Percentiles rank a stretch among this genome's conserved stretches.
These are phyloP conservation scores for Pandion haliaetus DNA, from an alignment of 2,113 vertebrate genomes.

Conservation along the genomic window DNA sequence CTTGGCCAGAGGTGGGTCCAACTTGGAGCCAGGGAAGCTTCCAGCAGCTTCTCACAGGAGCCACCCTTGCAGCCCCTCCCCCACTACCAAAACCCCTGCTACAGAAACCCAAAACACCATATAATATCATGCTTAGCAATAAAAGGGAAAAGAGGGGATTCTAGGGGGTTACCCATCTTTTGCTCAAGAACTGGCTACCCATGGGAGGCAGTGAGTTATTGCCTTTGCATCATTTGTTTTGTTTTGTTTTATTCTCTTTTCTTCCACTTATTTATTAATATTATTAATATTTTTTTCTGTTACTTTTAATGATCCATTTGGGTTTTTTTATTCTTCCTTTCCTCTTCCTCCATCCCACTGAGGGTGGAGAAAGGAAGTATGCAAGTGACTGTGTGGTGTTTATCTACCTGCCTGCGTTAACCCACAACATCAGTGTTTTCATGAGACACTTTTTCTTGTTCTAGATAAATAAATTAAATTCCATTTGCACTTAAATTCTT, in stretches of 20 bases:
- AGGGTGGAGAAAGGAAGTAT: not conserved
- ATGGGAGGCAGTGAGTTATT: too few relatives aligned
- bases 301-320: not conserved
- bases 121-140: not conserved
- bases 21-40: too few relatives aligned
- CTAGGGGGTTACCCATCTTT: not conserved
- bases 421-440: not conserved
- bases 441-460: not conserved
- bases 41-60: too few relatives aligned
- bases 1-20: too few relatives aligned
- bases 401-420: accelerated
- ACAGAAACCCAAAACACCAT: too few relatives aligned
- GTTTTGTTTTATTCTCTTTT: not conserved
- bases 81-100: too few relatives aligned
- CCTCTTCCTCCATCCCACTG: not conserved
- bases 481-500: not conserved
- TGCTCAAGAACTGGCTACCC: not conserved
- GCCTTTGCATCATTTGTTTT: not conserved
- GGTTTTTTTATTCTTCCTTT: not conserved
- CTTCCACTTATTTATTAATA: not conserved
- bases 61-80: too few relatives aligned
- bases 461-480: not conserved
- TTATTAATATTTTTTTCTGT: not conserved
- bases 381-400: not conserved
- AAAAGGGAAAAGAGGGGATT: not conserved